A percentile compares a stretch with the other conserved stretches of the same genome.
phyloP scores from a whole-genome alignment of 1,140 invertebrate species.

The Lethrus apterus region DNA sequence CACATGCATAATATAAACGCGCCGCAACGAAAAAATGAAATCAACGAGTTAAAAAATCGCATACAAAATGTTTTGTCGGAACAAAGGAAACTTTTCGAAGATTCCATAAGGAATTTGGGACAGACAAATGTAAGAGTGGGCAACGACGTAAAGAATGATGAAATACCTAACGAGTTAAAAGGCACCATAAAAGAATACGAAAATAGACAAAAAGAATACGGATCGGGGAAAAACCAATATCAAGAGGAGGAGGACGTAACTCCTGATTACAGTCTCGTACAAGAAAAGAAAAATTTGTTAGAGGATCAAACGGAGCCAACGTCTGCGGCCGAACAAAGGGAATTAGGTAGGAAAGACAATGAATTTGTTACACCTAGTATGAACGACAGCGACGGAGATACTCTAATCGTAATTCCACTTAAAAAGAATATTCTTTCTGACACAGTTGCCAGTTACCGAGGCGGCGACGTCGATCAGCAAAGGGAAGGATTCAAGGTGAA shows the following conservation, averaged over 20 bases:
- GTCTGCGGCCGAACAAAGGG: conserved; percentile 20
- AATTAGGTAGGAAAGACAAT: conserved; percentile 14
- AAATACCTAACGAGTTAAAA: conserved; percentile 6
- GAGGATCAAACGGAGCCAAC: conserved; percentile 23
- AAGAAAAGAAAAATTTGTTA: conserved; percentile 14
- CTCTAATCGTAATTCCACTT: conserved; percentile 16
- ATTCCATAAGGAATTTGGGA: too few relatives aligned
- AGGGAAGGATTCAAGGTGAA: conserved; percentile 11
- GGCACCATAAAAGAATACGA: conserved; percentile 2
- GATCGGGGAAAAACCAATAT: not conserved
- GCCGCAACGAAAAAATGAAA: not conserved
- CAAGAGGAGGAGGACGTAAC: conserved; percentile 4
- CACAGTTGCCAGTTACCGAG: not conserved
- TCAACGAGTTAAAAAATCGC: too few relatives aligned
- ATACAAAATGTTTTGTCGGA: too few relatives aligned
- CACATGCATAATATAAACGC: not conserved
- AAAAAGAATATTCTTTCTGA: conserved; percentile 7
- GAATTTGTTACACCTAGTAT: conserved; percentile 7
- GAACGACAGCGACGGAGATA: not conserved
- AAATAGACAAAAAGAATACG: conserved; percentile 4
- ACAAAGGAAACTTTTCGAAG: too few relatives aligned
- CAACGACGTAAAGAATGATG: too few relatives aligned
- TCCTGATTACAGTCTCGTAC: not conserved
- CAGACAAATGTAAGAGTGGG: too few relatives aligned
- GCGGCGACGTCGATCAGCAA: not conserved